Percentiles rank a stretch among this genome's conserved stretches.
These are phyloP conservation scores for Caerostris extrusa DNA, from an alignment of 1,140 invertebrate species.

Conservation along the genomic window DNA sequence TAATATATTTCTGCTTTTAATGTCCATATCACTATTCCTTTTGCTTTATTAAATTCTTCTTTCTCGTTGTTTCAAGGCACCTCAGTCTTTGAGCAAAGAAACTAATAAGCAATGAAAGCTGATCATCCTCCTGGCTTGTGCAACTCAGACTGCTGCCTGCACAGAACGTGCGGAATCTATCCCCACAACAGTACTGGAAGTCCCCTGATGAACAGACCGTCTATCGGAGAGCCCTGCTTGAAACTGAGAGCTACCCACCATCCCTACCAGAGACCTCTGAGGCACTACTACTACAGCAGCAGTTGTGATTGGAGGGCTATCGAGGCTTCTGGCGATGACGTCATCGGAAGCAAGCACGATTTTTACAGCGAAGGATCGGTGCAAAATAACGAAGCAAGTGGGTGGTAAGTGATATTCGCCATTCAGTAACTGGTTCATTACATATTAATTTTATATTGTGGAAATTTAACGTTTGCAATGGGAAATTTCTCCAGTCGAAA, in stretches of 20 bases:
- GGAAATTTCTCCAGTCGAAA: no score
- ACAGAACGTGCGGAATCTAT: constrained; percentile 35
- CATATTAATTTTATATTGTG: no score
- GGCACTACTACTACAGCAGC: constrained; percentile 57
- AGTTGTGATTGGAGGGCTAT: constrained; percentile 56
- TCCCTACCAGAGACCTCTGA: constrained; percentile 31
- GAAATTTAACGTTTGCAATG: no score
- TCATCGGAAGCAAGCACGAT: constrained; percentile 46
- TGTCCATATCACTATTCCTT: no score
- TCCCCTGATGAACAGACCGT: constrained; percentile 18
- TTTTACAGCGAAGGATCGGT: constrained; percentile 19
- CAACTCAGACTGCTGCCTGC: constrained; percentile 64
- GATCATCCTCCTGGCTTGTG: constrained; percentile 51
- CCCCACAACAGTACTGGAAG: background rate
- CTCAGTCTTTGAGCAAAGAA: no score
- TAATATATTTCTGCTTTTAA: no score
- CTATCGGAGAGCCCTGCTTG: constrained; percentile 44
- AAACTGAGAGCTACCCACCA: background rate
- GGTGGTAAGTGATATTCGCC: background rate
- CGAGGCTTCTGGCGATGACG: constrained; percentile 9
- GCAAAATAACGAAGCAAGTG: constrained; percentile 1
- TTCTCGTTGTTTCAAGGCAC: background rate
- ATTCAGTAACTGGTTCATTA: no score
- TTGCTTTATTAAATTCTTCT: no score
- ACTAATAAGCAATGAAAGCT: constrained; percentile 8